Evolutionary conservation across 1,140 invertebrate genomes (phyloP).

Genomic region (Drosophila biarmipes): DNA sequence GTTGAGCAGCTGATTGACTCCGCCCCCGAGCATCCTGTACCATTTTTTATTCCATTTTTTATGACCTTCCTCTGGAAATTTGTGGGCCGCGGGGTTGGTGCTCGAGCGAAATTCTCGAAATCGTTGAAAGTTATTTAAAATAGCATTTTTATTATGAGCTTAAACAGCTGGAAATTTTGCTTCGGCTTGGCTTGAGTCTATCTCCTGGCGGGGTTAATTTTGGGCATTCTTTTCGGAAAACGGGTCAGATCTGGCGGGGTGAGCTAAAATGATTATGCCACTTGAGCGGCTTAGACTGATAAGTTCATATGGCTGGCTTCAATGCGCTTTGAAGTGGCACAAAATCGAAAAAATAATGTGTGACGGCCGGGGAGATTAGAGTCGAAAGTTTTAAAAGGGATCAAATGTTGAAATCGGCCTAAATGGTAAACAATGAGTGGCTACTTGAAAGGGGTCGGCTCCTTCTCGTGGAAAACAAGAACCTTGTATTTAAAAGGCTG

Average conservation of each 20-base stretch:
- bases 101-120: conserved; percentile 35
- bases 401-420: conserved; percentile 13
- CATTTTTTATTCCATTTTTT: conserved; percentile 59
- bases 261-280: conserved; percentile 59
- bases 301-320: conserved; percentile 65
- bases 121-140: conserved; percentile 70
- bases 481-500: neutral
- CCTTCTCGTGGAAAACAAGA: neutral
- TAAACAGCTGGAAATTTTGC: conserved; percentile 73
- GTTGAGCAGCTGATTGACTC: conserved; percentile 71
- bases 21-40: conserved; percentile 40
- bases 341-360: conserved; percentile 48
- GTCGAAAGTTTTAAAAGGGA: conserved; percentile 31
- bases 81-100: neutral
- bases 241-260: conserved; percentile 22
- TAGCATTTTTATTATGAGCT: conserved; percentile 63
- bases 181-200: conserved; percentile 37
- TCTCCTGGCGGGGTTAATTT: conserved; percentile 26
- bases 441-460: neutral
- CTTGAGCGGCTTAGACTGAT: conserved; percentile 70
- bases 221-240: conserved; percentile 9
- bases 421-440: conserved; percentile 2
- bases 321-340: conserved; percentile 68
- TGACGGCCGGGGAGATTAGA: conserved; percentile 60
- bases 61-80: conserved; percentile 50